Evolutionary conservation across 1,140 invertebrate genomes (phyloP).

Genomic region (Micrasema minimum): DNA sequence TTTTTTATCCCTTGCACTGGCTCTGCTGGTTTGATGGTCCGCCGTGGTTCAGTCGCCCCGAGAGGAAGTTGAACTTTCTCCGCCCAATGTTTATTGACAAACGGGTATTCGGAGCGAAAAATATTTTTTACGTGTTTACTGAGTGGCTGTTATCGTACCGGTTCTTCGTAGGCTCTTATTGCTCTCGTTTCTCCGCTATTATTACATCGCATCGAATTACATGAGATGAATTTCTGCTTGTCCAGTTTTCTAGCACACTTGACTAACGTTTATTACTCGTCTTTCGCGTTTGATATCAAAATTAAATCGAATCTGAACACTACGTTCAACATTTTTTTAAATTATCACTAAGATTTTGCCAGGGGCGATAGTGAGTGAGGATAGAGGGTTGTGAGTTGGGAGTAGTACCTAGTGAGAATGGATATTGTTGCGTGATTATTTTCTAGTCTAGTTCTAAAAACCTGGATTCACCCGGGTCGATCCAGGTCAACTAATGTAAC

Average conservation of each 20-base stretch:
- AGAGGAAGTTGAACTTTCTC: constrained; percentile 35
- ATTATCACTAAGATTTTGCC: no score
- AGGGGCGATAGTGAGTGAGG: no score
- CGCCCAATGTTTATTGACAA: constrained; percentile 23
- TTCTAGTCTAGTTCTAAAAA: constrained; percentile 12
- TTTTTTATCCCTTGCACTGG: background rate
- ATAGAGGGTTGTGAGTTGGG: no score
- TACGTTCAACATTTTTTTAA: no score
- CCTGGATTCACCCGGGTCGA: constrained; percentile 13
- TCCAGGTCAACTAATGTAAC: background rate
- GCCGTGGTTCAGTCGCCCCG: constrained; percentile 16
- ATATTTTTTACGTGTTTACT: constrained; percentile 22
- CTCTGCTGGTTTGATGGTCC: background rate
- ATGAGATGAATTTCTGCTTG: background rate
- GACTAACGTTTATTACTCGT: background rate
- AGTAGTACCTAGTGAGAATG: no score
- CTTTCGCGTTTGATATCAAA: no score
- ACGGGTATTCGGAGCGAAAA: constrained; percentile 12
- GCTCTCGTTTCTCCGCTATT: constrained; percentile 13
- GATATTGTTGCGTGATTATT: background rate
- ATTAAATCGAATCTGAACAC: no score
- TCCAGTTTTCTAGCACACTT: background rate
- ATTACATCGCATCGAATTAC: background rate
- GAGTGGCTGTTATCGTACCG: constrained; percentile 16
- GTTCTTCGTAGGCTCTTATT: constrained; percentile 20